A percentile compares a stretch with the other conserved stretches of the same genome.
phyloP scores from a whole-genome alignment of 1,140 invertebrate species.

The Tribolium madens region DNA sequence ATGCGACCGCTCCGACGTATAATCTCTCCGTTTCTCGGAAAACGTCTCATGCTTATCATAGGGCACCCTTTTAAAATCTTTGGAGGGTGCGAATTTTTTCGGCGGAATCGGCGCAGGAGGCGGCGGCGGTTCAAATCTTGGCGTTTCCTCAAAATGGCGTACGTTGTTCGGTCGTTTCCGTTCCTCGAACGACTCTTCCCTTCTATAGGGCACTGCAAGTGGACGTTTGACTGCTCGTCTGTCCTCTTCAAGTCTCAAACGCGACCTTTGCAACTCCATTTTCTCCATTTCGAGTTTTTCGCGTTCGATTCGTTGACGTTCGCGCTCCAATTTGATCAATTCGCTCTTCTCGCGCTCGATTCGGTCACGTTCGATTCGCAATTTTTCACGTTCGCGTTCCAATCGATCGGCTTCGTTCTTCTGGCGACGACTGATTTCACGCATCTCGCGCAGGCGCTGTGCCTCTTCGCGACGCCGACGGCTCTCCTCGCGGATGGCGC shows the following conservation, averaged over 20 bases:
- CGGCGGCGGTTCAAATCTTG: constrained; percentile 66
- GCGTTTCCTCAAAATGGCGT: constrained; percentile 62
- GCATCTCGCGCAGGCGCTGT: constrained; percentile 78
- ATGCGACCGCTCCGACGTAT: constrained; percentile 28
- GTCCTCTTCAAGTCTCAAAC: constrained; percentile 69
- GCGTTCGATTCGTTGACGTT: constrained; percentile 83
- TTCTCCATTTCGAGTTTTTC: constrained; percentile 87
- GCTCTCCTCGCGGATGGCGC: constrained; percentile 83
- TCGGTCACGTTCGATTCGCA: constrained; percentile 79
- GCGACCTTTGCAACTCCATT: constrained; percentile 83
- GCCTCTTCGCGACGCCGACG: constrained; percentile 79
- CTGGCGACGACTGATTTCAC: constrained; percentile 83
- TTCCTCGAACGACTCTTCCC: constrained; percentile 63
- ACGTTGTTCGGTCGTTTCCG: constrained; percentile 63
- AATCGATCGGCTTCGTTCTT: constrained; percentile 83
- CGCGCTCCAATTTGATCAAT: constrained; percentile 81
- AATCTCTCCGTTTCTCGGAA: constrained; percentile 36
- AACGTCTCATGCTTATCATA: constrained; percentile 26
- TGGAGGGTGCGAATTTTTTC: constrained; percentile 3
- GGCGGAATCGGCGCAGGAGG: neutral
- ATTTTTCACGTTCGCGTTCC: constrained; percentile 81
- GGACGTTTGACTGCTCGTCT: constrained; percentile 65
- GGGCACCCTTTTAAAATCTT: constrained; percentile 25
- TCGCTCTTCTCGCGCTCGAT: constrained; percentile 86
- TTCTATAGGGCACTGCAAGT: constrained; percentile 61